Conservation (phyloP, 2,113 vertebrate genomes). For the Paradoxurus hermaphroditus region DNA sequence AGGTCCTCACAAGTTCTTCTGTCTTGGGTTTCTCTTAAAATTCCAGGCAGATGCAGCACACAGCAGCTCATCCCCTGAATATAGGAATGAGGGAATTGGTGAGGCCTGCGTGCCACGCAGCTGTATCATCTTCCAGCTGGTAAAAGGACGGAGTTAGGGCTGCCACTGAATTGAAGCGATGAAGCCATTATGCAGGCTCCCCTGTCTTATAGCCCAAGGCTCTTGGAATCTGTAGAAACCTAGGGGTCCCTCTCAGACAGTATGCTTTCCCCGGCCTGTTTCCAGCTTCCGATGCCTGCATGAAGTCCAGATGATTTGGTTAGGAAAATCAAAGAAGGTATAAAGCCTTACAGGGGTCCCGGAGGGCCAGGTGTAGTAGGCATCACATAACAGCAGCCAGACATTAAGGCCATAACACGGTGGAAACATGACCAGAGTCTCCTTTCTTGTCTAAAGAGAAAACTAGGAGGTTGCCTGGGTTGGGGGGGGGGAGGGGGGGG, state of each 20-base stretch:
- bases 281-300: neutral
- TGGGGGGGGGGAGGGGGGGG: neutral
- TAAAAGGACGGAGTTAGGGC: neutral
- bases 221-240: neutral
- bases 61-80: slow-evolving; percentile 73
- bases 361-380: neutral
- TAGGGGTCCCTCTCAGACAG: neutral
- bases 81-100: slow-evolving; percentile 73
- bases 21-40: slow-evolving; percentile 72
- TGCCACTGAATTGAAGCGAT: neutral
- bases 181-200: neutral
- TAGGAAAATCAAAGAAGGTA: neutral
- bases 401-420: neutral
- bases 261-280: neutral
- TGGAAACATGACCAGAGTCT: neutral
- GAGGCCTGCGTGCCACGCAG: neutral
- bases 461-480: neutral
- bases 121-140: slow-evolving; percentile 28
- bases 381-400: neutral
- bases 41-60: slow-evolving; percentile 61
- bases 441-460: neutral
- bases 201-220: neutral
- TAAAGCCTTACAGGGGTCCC: neutral
- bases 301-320: neutral
- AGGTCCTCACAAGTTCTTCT: slow-evolving; percentile 66